Base-by-base conservation (phyloP, 2,888 invertebrate species). In the Tineola bisselliella region DNA sequence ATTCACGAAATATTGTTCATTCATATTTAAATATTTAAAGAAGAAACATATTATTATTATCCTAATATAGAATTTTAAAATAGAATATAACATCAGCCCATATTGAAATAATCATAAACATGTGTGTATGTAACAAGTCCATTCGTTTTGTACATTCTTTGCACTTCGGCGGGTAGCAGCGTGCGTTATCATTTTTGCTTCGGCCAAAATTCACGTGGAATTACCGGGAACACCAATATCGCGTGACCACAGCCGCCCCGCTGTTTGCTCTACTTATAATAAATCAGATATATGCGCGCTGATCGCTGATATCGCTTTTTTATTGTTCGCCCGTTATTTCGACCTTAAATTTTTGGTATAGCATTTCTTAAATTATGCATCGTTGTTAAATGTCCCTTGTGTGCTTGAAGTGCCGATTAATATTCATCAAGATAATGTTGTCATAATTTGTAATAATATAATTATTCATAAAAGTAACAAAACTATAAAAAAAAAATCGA, bases 181-280 rank as follows among this genome's bases (percentile, higher is more conserved):
- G 75, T 75, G 75, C 75, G 75, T 75, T 76, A 76, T 76, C 76
- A 70, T 67, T 69, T 65, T 64, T 63, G 67, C 65, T 60, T 52
- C 56, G 61, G 52, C 48, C 62, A 59, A 59, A 52, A 59, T 62
- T 60, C 52, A 44, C 44, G 59, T 15, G 60, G 48, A 31, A 60
- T 60, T 60, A 60, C 48, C 48, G 60, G 30, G 25, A 60, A 60
- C 60, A 60, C 60, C 60, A 62, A 59, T 65, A 67, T 65, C 69
- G 66, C 63, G 59, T 60, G 60, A 60, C 60, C 61, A 64, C 52
- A 63, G 62, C 62, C 65, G 66, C 65, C 63, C 65, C 58, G 65
- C 63, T 62, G 62, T 66, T 65, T 64, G 66, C 69, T 67, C 68
- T 68, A 67, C 68, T 69, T 64, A 70, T 67, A 72, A 78, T 77